These are phyloP conservation scores for Poecilus cupreus DNA, from an alignment of 2,888 invertebrate species.

Conservation along the genomic window DNA sequence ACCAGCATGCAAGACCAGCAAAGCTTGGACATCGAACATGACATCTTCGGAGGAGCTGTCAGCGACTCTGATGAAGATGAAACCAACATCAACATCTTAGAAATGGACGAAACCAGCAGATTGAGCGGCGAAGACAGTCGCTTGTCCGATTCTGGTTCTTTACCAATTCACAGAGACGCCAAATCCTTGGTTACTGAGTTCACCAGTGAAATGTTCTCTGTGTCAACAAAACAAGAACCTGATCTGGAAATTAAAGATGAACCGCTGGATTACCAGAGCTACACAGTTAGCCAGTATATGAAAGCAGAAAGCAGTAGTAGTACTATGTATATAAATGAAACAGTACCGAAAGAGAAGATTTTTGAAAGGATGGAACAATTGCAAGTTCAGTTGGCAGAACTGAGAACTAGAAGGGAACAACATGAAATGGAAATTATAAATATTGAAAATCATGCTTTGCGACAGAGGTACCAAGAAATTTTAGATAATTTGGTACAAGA, in stretches of 20 bases:
- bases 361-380: slow-evolving; percentile 81
- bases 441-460: slow-evolving; percentile 88
- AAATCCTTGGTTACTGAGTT: slow-evolving; percentile 51
- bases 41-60: slow-evolving; percentile 94
- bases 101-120: slow-evolving; percentile 86
- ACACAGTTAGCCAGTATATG: slow-evolving; percentile 17
- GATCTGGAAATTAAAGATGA: slow-evolving; percentile 33
- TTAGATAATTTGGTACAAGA: slow-evolving; percentile 87
- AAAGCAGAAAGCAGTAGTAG: slow-evolving; percentile 26
- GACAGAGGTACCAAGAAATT: slow-evolving; percentile 86
- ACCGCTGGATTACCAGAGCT: slow-evolving; percentile 24
- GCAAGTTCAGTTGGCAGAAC: slow-evolving; percentile 83
- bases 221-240: slow-evolving; percentile 19
- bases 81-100: slow-evolving; percentile 81
- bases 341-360: slow-evolving; percentile 64
- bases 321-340: slow-evolving; percentile 33
- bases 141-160: slow-evolving; percentile 81
- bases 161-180: slow-evolving; percentile 69
- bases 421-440: slow-evolving; percentile 89
- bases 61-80: slow-evolving; percentile 91
- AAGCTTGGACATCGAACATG: slow-evolving; percentile 78
- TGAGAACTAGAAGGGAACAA: slow-evolving; percentile 83
- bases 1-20: slow-evolving; percentile 69
- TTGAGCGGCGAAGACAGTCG: slow-evolving; percentile 84
- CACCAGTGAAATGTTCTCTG: slow-evolving; percentile 52